Evolutionary conservation across 2,797 vertebrate species (phyloP).

Genomic region (Argentina silus): DNA sequence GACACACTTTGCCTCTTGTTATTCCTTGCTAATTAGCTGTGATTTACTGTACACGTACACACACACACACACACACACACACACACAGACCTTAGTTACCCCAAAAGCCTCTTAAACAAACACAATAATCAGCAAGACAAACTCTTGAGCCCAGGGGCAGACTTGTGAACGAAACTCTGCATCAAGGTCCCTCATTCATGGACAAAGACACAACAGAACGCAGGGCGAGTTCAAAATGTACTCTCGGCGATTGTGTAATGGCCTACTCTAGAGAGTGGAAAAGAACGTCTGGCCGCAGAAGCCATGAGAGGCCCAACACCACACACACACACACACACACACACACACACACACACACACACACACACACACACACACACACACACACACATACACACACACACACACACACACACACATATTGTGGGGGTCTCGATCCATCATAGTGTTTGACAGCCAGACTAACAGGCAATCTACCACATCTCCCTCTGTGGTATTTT

Average conservation of each 20-base stretch:
- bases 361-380: not conserved
- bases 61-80: not conserved
- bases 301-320: not conserved
- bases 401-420: not conserved
- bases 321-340: not conserved
- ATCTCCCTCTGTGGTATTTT: no score
- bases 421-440: no score
- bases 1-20: constrained; percentile 15
- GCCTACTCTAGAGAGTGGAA: not conserved
- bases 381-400: not conserved
- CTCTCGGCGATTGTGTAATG: not conserved
- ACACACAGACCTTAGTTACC: not conserved
- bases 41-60: not conserved
- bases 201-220: not conserved
- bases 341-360: not conserved
- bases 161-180: not conserved
- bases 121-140: not conserved
- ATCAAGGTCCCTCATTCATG: constrained; percentile 16
- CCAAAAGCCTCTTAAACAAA: constrained; percentile 15
- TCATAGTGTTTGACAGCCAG: no score
- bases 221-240: not conserved
- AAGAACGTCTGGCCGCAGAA: not conserved
- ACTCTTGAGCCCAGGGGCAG: not conserved
- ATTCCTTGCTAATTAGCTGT: constrained; percentile 8
- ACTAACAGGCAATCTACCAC: no score